These are phyloP conservation scores for Medauroidea extradentata DNA, from an alignment of 1,140 invertebrate genomes.

Conservation along the genomic window DNA sequence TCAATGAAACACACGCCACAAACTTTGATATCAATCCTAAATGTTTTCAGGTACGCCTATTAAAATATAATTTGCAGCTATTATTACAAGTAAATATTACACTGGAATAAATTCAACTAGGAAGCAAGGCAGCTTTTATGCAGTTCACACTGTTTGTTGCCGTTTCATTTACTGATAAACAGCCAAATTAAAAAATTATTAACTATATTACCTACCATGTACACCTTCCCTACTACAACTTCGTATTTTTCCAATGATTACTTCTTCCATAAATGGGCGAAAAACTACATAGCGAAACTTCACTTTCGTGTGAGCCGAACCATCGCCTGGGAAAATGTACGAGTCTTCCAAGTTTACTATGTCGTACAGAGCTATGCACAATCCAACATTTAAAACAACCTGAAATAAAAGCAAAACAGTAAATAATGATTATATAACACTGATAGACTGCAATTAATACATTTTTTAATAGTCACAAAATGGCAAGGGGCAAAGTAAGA, in stretches of 20 bases:
- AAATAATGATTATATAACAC: slow-evolving; percentile 4
- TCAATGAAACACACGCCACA: too few species aligned
- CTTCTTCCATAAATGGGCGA: slow-evolving; percentile 83
- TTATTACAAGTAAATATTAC: too few species aligned
- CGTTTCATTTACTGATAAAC: too few species aligned
- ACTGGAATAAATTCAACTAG: too few species aligned
- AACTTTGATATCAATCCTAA: too few species aligned
- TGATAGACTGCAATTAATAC: neutral
- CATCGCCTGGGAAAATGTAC: slow-evolving; percentile 90
- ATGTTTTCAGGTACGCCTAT: too few species aligned
- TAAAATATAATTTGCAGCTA: too few species aligned
- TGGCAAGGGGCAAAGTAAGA: neutral
- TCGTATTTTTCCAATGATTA: slow-evolving; percentile 87
- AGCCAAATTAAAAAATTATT: slow-evolving; percentile 11
- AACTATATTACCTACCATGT: slow-evolving; percentile 58
- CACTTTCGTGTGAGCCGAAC: slow-evolving; percentile 88
- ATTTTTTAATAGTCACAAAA: neutral
- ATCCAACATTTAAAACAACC: slow-evolving; percentile 88
- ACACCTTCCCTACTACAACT: slow-evolving; percentile 87
- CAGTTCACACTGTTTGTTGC: too few species aligned
- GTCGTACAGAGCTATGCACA: slow-evolving; percentile 89
- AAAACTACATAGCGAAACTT: slow-evolving; percentile 91
- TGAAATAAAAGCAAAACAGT: slow-evolving; percentile 46
- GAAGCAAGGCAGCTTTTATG: too few species aligned
- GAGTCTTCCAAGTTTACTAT: slow-evolving; percentile 83